These are phyloP conservation scores for Lithobates sylvaticus DNA, from an alignment of 2,797 vertebrate species.

Conservation along the genomic window DNA sequence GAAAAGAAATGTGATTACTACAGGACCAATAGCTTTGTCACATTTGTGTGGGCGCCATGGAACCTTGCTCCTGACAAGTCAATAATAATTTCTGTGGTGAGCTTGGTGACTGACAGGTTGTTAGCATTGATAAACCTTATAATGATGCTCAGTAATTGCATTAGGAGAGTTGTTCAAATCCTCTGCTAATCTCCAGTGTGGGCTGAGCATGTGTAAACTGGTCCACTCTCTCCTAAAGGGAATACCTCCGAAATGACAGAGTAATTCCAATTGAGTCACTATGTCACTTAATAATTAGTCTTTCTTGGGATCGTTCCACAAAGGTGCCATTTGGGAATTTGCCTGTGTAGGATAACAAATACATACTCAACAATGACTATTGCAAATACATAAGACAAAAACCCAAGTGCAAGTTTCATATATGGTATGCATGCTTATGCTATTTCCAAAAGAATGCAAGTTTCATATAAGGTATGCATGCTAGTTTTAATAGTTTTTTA, in stretches of 20 bases:
- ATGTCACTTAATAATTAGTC: constrained; percentile 49
- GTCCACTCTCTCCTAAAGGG: constrained; percentile 45
- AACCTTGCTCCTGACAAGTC: constrained; percentile 26
- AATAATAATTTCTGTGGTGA: constrained; percentile 45
- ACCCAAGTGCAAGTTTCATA: neutral
- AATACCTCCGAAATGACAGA: constrained; percentile 45
- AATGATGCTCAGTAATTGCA: constrained; percentile 56
- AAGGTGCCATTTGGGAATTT: constrained; percentile 24
- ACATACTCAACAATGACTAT: neutral
- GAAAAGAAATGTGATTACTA: neutral
- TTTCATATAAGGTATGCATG: neutral
- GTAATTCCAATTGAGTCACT: constrained; percentile 49
- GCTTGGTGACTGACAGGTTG: constrained; percentile 45
- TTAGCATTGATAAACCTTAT: constrained; percentile 54
- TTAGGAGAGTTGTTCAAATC: constrained; percentile 51
- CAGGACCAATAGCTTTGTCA: constrained; percentile 14
- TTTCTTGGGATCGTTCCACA: constrained; percentile 33
- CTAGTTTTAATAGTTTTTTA: no score
- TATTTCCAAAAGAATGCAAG: neutral
- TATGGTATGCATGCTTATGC: no score
- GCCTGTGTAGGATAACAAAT: constrained; percentile 24
- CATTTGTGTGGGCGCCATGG: constrained; percentile 2
- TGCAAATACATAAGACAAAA: neutral
- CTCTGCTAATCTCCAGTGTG: constrained; percentile 45
- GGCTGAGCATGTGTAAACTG: constrained; percentile 49